Evolutionary conservation across 2,113 vertebrate genomes (phyloP).

Genomic region (Microtus ochrogaster): DNA sequence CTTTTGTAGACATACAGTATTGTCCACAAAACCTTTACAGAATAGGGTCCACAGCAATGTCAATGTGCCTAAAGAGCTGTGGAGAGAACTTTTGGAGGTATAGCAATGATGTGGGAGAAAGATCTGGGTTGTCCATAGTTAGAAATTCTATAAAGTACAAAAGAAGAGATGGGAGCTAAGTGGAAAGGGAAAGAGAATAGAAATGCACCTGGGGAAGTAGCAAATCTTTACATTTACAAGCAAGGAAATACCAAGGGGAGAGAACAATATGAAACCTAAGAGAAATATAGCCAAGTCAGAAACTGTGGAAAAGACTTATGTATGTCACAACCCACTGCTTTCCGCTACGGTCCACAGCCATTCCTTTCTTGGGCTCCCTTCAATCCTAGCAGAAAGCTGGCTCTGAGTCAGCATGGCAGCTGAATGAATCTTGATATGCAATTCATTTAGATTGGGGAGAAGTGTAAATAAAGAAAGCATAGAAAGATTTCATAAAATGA

Average conservation of each 20-base stretch:
- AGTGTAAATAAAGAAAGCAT: slow-evolving; percentile 21
- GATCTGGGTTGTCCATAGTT: not conserved
- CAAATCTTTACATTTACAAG: slow-evolving; percentile 7
- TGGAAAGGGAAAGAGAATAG: not conserved
- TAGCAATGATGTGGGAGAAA: not conserved
- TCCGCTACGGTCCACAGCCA: not conserved
- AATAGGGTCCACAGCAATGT: not conserved
- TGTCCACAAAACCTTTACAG: not conserved
- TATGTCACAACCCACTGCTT: not conserved
- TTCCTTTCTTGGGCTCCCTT: not conserved
- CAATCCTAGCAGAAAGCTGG: not conserved
- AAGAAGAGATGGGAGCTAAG: slow-evolving; percentile 23
- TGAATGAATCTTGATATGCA: not conserved
- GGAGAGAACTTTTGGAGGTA: not conserved
- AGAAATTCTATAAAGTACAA: not conserved
- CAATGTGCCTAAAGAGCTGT: not conserved
- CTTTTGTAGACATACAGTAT: not conserved
- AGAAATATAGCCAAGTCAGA: not conserved
- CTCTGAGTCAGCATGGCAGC: not conserved
- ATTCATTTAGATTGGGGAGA: not conserved
- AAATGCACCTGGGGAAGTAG: not conserved
- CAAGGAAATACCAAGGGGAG: not conserved
- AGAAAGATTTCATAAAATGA: slow-evolving; percentile 50
- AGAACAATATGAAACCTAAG: not conserved
- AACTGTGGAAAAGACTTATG: not conserved